Evolutionary conservation across 2,888 invertebrate genomes (phyloP).

Genomic region (Phorcus lineatus): DNA sequence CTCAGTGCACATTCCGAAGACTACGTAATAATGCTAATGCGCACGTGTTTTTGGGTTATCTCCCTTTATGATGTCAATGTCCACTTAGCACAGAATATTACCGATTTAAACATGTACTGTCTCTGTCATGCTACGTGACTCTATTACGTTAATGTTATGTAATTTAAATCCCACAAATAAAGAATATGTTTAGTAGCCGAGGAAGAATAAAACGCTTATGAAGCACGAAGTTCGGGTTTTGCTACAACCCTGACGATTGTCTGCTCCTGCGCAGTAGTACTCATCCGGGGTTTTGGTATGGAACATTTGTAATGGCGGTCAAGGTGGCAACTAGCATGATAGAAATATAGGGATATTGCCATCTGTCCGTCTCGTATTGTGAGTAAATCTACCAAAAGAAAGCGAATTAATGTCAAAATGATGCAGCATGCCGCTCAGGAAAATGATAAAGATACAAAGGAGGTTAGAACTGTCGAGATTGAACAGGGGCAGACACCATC

Average conservation of each 20-base stretch:
- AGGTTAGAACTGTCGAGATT: constrained; percentile 66
- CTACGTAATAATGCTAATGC: constrained; percentile 22
- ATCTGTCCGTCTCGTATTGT: constrained; percentile 41
- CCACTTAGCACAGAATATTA: neutral
- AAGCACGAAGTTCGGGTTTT: constrained; percentile 17
- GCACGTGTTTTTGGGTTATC: constrained; percentile 11
- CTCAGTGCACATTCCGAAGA: neutral
- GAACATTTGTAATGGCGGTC: constrained; percentile 74
- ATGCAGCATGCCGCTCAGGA: constrained; percentile 88
- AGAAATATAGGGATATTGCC: constrained; percentile 52
- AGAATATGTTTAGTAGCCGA: too few species aligned
- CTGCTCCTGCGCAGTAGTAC: constrained; percentile 59
- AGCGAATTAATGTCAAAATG: constrained; percentile 62
- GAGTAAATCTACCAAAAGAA: constrained; percentile 13
- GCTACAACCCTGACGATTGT: constrained; percentile 31
- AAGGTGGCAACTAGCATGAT: constrained; percentile 70
- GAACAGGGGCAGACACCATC: constrained; percentile 63
- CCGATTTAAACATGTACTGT: too few species aligned
- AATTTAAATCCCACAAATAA: too few species aligned
- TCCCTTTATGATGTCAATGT: neutral
- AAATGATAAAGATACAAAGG: constrained; percentile 57
- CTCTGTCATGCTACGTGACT: too few species aligned
- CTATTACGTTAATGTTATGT: too few species aligned
- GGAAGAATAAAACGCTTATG: neutral
- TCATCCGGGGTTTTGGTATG: constrained; percentile 69